Conservation (phyloP, 2,797 vertebrate species). For the Myotis daubentonii region DNA sequence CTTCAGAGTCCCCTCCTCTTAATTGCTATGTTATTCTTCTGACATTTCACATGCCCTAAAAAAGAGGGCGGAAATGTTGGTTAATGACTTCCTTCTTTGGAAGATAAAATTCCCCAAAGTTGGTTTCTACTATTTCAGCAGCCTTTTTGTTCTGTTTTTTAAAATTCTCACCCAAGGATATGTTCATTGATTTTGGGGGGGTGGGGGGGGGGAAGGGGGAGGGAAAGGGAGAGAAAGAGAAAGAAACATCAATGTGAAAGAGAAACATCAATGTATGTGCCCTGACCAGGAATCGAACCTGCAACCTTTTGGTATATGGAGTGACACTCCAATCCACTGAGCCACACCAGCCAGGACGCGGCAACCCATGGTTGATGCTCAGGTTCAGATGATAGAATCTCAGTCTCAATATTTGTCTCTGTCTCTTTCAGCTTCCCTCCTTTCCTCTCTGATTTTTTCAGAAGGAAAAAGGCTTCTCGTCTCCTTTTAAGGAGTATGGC, state of each 20-base stretch:
- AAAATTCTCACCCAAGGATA: neutral
- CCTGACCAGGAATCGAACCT: neutral
- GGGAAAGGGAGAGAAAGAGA: neutral
- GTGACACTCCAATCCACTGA: neutral
- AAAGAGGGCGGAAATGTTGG: neutral
- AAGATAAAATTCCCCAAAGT: neutral
- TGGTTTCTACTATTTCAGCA: neutral
- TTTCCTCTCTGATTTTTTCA: neutral
- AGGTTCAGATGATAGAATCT: neutral
- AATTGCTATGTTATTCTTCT: neutral
- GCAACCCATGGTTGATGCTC: neutral
- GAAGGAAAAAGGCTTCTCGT: neutral
- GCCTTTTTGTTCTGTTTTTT: neutral
- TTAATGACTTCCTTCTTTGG: neutral
- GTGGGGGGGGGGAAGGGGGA: accelerated
- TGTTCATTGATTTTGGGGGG: neutral
- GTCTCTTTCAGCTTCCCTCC: neutral
- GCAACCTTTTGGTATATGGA: neutral
- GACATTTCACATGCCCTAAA: neutral
- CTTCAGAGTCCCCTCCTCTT: neutral
- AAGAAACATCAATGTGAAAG: neutral
- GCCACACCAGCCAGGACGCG: neutral
- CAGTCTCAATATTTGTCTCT: neutral
- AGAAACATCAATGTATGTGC: neutral
- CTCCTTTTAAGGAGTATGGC: neutral